Evolutionary conservation across 1,140 invertebrate genomes (phyloP).

Genomic region (Leptestheria dahalacensis): DNA sequence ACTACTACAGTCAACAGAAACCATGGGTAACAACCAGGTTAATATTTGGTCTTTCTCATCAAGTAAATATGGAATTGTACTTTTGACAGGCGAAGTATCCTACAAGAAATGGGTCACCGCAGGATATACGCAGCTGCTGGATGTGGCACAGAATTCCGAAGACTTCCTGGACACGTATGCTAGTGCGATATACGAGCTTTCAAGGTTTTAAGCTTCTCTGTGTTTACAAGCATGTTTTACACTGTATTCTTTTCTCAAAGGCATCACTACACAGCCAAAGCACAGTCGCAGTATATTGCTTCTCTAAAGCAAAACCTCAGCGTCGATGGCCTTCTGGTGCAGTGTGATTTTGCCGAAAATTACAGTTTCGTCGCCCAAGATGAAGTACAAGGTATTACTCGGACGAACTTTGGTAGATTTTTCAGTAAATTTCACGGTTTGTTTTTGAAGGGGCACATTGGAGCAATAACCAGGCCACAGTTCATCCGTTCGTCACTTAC

Average conservation of each 20-base stretch:
- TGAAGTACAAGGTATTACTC: constrained; percentile 15
- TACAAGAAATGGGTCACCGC: neutral
- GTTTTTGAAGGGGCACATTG: constrained; percentile 11
- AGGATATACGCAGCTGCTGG: neutral
- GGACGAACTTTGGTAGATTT: neutral
- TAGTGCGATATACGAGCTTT: neutral
- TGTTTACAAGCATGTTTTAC: neutral
- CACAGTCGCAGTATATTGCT: neutral
- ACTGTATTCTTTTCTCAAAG: neutral
- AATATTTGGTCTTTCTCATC: neutral
- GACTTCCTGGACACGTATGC: neutral
- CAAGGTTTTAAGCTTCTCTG: neutral
- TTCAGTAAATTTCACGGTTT: neutral
- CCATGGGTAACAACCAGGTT: neutral
- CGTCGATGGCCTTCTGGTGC: constrained; percentile 1
- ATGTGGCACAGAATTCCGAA: neutral
- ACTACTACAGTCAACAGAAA: neutral
- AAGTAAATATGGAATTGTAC: neutral
- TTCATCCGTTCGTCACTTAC: constrained; percentile 20
- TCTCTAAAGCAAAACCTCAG: constrained; percentile 10
- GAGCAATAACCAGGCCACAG: constrained; percentile 20
- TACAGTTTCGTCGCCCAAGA: constrained; percentile 19
- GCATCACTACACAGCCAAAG: neutral
- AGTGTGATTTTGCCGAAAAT: constrained; percentile 21
- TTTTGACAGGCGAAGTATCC: neutral